Percentiles rank a stretch among this genome's conserved stretches.
phyloP scores from a whole-genome alignment of 2,797 vertebrate species.

The Pagetopsis macropterus region DNA sequence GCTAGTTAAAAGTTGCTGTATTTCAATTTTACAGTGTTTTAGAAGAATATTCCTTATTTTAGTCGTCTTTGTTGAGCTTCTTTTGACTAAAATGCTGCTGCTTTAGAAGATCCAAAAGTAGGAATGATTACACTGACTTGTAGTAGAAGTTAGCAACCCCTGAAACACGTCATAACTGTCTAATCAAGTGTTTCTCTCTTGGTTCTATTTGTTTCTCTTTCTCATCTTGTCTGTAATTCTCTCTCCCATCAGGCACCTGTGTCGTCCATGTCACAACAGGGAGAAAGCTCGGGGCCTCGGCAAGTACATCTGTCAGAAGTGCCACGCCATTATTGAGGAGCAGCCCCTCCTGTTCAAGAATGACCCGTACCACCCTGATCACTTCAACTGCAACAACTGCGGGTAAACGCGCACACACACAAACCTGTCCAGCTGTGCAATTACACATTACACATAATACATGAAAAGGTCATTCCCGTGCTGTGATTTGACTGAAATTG shows the following conservation, averaged over 20 bases:
- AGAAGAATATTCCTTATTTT: no score
- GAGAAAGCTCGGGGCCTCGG: constrained; percentile 96
- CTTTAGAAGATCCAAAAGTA: no score
- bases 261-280: constrained; percentile 94
- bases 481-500: background rate
- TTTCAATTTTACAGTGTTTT: no score
- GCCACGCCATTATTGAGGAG: constrained; percentile 96
- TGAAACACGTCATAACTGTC: background rate
- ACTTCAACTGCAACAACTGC: constrained; percentile 98
- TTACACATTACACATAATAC: background rate
- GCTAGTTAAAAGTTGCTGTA: no score
- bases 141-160: background rate
- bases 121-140: no score
- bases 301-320: constrained; percentile 93
- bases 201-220: background rate
- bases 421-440: background rate
- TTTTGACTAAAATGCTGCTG: no score
- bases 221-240: background rate
- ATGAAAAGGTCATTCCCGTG: background rate
- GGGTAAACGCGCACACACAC: constrained; percentile 79
- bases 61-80: no score
- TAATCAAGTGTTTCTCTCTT: background rate
- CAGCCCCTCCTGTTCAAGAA: constrained; percentile 96
- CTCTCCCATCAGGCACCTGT: constrained; percentile 87
- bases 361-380: constrained; percentile 97